Conservation (phyloP, 2,888 invertebrate genomes). For the Drosophila neotestacea region DNA sequence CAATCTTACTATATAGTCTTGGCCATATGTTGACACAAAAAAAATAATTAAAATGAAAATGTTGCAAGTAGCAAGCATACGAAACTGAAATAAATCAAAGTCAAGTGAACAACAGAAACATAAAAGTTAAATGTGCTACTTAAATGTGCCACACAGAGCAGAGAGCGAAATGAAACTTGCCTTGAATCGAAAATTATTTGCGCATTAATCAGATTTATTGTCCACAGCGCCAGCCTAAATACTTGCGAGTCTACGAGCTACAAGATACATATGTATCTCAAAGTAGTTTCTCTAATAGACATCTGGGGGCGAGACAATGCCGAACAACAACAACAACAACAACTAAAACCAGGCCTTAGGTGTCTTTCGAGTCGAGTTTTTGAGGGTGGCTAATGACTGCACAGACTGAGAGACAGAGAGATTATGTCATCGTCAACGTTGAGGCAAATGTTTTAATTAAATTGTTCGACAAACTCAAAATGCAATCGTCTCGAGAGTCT, state of each 20-base stretch:
- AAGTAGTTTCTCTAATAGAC: slow-evolving; percentile 45
- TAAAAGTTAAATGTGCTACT: slow-evolving; percentile 64
- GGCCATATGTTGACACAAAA: slow-evolving; percentile 47
- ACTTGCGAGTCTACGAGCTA: slow-evolving; percentile 21
- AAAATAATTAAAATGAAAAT: slow-evolving; percentile 51
- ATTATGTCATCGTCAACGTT: slow-evolving; percentile 57
- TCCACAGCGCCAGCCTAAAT: slow-evolving; percentile 50
- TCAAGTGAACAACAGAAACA: slow-evolving; percentile 63
- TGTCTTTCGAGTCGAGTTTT: slow-evolving; percentile 45
- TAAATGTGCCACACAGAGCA: slow-evolving; percentile 52
- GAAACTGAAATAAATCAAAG: slow-evolving; percentile 71
- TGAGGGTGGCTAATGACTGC: slow-evolving; percentile 59
- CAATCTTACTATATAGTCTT: slow-evolving; percentile 9
- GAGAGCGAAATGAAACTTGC: slow-evolving; percentile 33
- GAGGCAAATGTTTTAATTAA: slow-evolving; percentile 64
- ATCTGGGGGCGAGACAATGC: slow-evolving; percentile 61
- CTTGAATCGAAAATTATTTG: slow-evolving; percentile 69
- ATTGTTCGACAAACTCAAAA: slow-evolving; percentile 53
- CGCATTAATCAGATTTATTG: slow-evolving; percentile 73
- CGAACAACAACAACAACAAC: slow-evolving; percentile 32
- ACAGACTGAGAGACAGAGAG: slow-evolving; percentile 4
- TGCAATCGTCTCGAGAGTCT: slow-evolving; percentile 20
- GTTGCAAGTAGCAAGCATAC: slow-evolving; percentile 44
- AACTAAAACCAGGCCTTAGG: slow-evolving; percentile 33
- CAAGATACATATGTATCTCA: slow-evolving; percentile 10